These are phyloP conservation scores for Sepioteuthis lessoniana DNA, from an alignment of 2,888 invertebrate genomes.

Conservation along the genomic window DNA sequence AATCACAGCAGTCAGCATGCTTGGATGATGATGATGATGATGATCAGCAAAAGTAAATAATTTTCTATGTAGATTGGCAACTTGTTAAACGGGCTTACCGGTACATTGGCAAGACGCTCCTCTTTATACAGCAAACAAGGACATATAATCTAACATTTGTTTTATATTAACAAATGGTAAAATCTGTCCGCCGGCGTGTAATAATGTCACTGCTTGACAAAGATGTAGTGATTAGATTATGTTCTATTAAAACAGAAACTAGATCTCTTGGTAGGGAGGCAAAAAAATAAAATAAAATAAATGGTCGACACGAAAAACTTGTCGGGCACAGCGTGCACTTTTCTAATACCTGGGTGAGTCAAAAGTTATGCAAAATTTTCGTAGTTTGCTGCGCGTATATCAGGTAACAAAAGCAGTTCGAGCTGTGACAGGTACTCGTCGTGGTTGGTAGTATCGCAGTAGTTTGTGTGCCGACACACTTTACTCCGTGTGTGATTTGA, in stretches of 20 bases:
- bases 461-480: too few relatives aligned
- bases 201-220: constrained; percentile 33
- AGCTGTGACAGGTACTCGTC: too few relatives aligned
- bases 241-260: neutral
- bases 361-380: too few relatives aligned
- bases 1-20: too few relatives aligned
- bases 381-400: too few relatives aligned
- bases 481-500: too few relatives aligned
- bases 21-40: too few relatives aligned
- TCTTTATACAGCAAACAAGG: neutral
- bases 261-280: neutral
- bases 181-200: constrained; percentile 33
- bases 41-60: too few relatives aligned
- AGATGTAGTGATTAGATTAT: neutral
- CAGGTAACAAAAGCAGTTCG: too few relatives aligned
- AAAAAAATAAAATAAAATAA: neutral
- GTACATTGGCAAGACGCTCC: neutral
- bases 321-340: constrained; percentile 15
- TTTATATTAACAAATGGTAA: constrained; percentile 33
- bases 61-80: neutral
- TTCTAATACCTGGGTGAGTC: neutral
- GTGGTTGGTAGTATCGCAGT: too few relatives aligned
- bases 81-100: neutral
- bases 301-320: neutral
- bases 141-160: constrained; percentile 16